These are phyloP conservation scores for Otocyon megalotis DNA, from an alignment of 2,113 vertebrate genomes.

Conservation along the genomic window DNA sequence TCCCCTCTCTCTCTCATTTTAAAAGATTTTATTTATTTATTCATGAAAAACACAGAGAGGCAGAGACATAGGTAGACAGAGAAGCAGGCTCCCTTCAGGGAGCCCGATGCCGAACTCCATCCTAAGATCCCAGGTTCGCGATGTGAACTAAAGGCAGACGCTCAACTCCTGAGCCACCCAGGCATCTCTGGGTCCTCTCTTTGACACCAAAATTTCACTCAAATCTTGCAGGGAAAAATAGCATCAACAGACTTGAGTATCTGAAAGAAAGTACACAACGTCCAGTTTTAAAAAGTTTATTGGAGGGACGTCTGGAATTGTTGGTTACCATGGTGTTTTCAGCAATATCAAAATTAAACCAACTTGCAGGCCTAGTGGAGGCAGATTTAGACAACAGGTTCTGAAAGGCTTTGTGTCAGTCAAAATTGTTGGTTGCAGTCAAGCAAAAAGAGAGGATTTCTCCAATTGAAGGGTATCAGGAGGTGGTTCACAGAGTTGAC, in stretches of 20 bases:
- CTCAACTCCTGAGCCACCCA: too few relatives aligned
- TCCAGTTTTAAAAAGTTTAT: background rate
- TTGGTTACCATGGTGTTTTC: background rate
- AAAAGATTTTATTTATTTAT: too few relatives aligned
- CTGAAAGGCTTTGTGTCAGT: background rate
- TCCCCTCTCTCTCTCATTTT: too few relatives aligned
- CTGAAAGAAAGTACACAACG: background rate
- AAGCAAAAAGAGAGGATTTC: background rate
- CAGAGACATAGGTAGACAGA: too few relatives aligned
- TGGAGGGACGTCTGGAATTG: background rate
- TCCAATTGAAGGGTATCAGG: background rate
- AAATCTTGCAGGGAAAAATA: background rate
- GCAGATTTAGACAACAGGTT: background rate
- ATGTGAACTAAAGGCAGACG: too few relatives aligned
- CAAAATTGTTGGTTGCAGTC: background rate
- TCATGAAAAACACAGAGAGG: too few relatives aligned
- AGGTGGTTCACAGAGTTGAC: background rate
- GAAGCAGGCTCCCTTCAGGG: too few relatives aligned
- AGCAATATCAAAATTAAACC: background rate
- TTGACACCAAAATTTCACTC: background rate
- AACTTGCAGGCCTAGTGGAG: background rate
- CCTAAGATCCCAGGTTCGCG: too few relatives aligned
- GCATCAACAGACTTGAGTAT: background rate
- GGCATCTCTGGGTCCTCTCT: background rate
- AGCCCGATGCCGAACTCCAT: too few relatives aligned